Evolutionary conservation across 2,888 invertebrate genomes (phyloP).

Genomic region (Aelia acuminata): DNA sequence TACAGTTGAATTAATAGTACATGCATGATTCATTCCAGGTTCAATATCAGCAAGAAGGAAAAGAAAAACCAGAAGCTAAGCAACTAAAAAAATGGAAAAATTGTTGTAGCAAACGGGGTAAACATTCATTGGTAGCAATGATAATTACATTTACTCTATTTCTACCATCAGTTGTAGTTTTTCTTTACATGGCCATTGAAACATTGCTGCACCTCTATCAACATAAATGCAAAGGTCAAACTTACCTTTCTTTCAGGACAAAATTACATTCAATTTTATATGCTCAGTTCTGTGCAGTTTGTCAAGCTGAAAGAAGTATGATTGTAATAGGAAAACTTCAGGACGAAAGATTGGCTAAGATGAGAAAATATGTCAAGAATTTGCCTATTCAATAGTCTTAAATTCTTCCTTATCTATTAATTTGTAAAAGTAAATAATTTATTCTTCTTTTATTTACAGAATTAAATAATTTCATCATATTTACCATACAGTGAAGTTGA

Average conservation of each 20-base stretch:
- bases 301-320: slow-evolving; percentile 76
- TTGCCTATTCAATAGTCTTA: slow-evolving; percentile 59
- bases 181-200: slow-evolving; percentile 59
- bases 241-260: not conserved
- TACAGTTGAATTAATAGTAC: not conserved
- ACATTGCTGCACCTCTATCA: slow-evolving; percentile 59
- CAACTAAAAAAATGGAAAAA: slow-evolving; percentile 4
- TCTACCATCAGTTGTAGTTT: slow-evolving; percentile 60
- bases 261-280: slow-evolving; percentile 62
- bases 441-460: not conserved
- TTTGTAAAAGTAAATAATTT: not conserved
- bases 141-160: slow-evolving; percentile 60
- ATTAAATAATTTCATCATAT: not conserved
- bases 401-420: not conserved
- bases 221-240: not conserved
- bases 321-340: slow-evolving; percentile 77
- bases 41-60: not conserved
- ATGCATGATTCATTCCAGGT: slow-evolving; percentile 22
- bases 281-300: slow-evolving; percentile 77
- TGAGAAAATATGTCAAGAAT: slow-evolving; percentile 61
- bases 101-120: slow-evolving; percentile 49
- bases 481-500: not conserved
- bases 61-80: slow-evolving; percentile 19
- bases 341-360: slow-evolving; percentile 71
- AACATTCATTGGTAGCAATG: slow-evolving; percentile 54